Percentiles rank a stretch among this genome's conserved stretches.
Conservation (phyloP, 2,113 vertebrate species). For the Enhydra lutris region DNA sequence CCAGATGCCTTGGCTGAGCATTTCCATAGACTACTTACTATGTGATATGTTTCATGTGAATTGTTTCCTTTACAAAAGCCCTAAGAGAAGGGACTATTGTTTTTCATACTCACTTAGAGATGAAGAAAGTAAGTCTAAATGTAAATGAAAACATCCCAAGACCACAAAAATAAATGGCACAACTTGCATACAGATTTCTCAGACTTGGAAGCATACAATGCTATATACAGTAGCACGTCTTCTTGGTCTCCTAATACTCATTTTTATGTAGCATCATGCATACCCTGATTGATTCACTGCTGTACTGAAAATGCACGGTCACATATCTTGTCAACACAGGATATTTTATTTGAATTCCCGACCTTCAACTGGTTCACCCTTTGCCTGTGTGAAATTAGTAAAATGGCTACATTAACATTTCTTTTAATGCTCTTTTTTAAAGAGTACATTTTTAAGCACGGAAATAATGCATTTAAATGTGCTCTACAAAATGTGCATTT, state of each 20-base stretch:
- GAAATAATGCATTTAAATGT: conserved; percentile 75
- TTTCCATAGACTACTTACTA: neutral
- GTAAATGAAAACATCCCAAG: neutral
- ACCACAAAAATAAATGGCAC: neutral
- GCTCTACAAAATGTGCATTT: conserved; percentile 65
- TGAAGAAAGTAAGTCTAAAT: neutral
- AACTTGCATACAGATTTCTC: neutral
- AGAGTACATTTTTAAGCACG: conserved; percentile 69
- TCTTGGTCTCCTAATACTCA: neutral
- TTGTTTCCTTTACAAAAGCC: neutral
- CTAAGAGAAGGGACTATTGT: neutral
- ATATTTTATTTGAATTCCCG: conserved; percentile 23
- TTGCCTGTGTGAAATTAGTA: conserved; percentile 43
- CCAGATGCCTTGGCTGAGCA: neutral
- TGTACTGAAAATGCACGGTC: neutral
- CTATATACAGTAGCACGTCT: accelerated
- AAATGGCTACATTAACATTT: conserved; percentile 65
- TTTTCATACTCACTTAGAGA: neutral
- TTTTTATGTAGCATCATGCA: neutral
- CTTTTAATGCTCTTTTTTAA: conserved; percentile 68
- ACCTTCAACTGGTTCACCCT: conserved; percentile 52
- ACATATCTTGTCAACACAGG: neutral
- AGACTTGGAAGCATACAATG: neutral
- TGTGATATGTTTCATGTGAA: accelerated
- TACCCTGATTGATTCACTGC: neutral